Conservation (phyloP, 2,113 vertebrate genomes). For the Narcine bancroftii region DNA sequence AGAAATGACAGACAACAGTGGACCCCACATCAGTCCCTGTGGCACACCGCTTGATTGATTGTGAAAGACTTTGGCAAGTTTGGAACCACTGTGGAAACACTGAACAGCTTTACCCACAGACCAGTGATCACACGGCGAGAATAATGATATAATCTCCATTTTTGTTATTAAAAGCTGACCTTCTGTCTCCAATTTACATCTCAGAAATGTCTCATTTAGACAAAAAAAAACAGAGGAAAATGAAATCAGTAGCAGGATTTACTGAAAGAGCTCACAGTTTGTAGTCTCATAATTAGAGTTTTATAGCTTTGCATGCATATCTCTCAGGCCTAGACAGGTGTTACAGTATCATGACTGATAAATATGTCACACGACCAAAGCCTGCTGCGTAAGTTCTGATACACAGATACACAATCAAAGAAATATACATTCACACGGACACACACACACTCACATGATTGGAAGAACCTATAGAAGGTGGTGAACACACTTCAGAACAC, state of each 20-base stretch:
- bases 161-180: neutral
- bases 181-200: neutral
- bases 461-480: too few species aligned
- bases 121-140: neutral
- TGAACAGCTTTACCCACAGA: too few species aligned
- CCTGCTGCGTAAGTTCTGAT: neutral
- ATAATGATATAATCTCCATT: neutral
- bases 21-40: too few species aligned
- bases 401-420: too few species aligned
- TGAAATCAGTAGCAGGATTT: too few species aligned
- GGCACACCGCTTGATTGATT: too few species aligned
- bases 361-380: neutral
- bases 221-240: neutral
- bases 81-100: too few species aligned
- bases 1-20: too few species aligned
- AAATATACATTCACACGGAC: too few species aligned
- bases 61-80: too few species aligned
- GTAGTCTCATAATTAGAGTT: neutral
- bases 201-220: neutral
- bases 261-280: neutral
- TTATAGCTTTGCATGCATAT: neutral
- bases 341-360: neutral
- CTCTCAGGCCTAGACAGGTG: neutral
- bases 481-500: too few species aligned
- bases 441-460: too few species aligned